Evolutionary conservation across 2,888 invertebrate species (phyloP).

Genomic region (Erannis defoliaria): DNA sequence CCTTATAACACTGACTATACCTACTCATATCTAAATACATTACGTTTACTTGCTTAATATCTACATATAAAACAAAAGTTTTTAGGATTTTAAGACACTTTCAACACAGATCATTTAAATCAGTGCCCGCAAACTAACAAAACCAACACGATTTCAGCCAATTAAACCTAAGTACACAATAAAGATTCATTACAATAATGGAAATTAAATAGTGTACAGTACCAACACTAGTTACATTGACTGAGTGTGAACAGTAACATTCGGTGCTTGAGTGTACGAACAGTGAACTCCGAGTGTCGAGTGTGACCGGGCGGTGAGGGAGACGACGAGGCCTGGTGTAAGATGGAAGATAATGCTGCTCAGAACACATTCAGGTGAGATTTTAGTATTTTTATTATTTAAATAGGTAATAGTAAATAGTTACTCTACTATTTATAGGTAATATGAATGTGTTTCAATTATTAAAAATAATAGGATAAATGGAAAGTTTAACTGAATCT

Average conservation of each 20-base stretch:
- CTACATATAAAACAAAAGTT: too few relatives aligned
- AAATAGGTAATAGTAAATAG: background rate
- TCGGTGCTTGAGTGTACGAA: constrained; percentile 19
- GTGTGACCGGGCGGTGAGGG: constrained; percentile 45
- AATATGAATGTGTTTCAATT: too few relatives aligned
- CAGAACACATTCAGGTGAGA: constrained; percentile 76
- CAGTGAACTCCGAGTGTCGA: constrained; percentile 3
- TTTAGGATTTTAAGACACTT: background rate
- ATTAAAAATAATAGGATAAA: too few relatives aligned
- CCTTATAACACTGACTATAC: too few relatives aligned
- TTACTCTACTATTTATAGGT: too few relatives aligned
- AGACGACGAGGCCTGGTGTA: constrained; percentile 58
- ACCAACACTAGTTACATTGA: constrained; percentile 9
- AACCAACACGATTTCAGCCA: background rate
- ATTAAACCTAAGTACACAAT: constrained; percentile 3
- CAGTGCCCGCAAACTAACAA: constrained; percentile 9
- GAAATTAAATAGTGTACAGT: constrained; percentile 56
- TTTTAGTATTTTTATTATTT: too few relatives aligned
- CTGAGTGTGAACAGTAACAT: constrained; percentile 19
- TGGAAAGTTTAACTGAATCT: too few relatives aligned
- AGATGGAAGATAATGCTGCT: constrained; percentile 83
- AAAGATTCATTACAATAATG: constrained; percentile 50
- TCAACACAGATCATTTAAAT: background rate
- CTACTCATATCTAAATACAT: too few relatives aligned
- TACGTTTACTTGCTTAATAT: too few relatives aligned